Conservation (phyloP, 2,888 invertebrate species). For the Phaonia tiefii region DNA sequence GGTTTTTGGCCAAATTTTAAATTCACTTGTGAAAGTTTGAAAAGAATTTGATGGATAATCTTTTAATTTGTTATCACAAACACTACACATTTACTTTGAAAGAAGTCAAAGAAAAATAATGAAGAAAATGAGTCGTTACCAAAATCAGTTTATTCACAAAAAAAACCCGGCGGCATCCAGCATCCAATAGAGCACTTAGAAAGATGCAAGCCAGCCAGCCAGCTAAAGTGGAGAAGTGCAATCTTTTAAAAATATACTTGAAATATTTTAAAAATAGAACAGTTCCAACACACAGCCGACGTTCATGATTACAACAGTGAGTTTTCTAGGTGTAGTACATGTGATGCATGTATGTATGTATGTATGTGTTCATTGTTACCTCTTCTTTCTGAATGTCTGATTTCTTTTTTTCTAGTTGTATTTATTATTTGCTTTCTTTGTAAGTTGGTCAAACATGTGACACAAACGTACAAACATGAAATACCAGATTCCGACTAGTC, state of each 20-base stretch:
- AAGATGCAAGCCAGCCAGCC: not conserved
- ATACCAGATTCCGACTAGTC: not conserved
- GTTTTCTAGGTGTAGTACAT: too few species aligned
- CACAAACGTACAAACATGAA: conserved; percentile 22
- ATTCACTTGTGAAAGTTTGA: too few species aligned
- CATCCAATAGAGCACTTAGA: too few species aligned
- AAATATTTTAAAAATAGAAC: conserved; percentile 34
- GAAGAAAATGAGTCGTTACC: too few species aligned
- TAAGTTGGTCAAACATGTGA: conserved; percentile 42
- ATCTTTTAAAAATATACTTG: conserved; percentile 19
- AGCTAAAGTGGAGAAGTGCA: not conserved
- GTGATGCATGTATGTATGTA: not conserved
- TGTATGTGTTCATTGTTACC: not conserved
- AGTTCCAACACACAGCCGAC: not conserved
- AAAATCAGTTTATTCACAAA: too few species aligned
- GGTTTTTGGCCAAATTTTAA: too few species aligned
- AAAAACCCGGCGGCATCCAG: too few species aligned
- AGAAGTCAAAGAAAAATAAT: too few species aligned
- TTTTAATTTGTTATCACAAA: too few species aligned
- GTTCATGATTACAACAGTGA: too few species aligned
- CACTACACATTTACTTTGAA: too few species aligned
- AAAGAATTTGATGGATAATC: too few species aligned
- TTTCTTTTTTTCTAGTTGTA: conserved; percentile 5
- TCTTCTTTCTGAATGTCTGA: conserved; percentile 15
- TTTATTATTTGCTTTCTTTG: conserved; percentile 19